These are phyloP conservation scores for Meles meles DNA, from an alignment of 2,113 vertebrate species.

Conservation along the genomic window DNA sequence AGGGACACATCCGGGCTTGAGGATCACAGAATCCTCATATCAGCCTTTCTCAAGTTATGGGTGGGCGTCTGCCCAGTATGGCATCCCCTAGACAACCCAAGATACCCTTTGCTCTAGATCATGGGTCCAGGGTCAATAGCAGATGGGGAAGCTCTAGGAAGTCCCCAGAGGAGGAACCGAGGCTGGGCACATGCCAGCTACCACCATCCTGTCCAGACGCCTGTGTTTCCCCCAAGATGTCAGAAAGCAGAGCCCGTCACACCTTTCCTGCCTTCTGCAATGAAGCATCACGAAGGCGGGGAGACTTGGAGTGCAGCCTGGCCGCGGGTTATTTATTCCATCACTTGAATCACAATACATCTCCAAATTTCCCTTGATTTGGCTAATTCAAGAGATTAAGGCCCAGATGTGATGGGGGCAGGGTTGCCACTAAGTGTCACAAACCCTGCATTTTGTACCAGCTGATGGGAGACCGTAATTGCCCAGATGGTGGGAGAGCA, in stretches of 20 bases:
- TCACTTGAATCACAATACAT: conserved; percentile 53
- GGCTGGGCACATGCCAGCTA: not conserved
- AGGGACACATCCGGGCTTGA: not conserved
- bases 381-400: conserved; percentile 59
- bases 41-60: not conserved
- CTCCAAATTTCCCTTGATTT: conserved; percentile 57
- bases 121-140: not conserved
- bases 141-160: not conserved
- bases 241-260: not conserved
- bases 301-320: conserved; percentile 19
- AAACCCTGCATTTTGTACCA: conserved; percentile 69
- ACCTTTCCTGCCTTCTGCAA: not conserved
- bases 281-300: not conserved
- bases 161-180: not conserved
- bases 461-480: conserved; percentile 64
- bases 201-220: not conserved
- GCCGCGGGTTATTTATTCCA: conserved; percentile 36
- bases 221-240: not conserved
- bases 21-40: not conserved
- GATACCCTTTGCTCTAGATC: not conserved
- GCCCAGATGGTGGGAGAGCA: conserved; percentile 67
- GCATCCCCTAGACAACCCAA: not conserved
- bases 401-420: conserved; percentile 62
- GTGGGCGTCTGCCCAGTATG: not conserved
- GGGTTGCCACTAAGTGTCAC: conserved; percentile 50